A percentile compares a stretch with the other conserved stretches of the same genome.
These are phyloP conservation scores for Myotis davidii DNA, from an alignment of 2,113 vertebrate species.

Conservation along the genomic window DNA sequence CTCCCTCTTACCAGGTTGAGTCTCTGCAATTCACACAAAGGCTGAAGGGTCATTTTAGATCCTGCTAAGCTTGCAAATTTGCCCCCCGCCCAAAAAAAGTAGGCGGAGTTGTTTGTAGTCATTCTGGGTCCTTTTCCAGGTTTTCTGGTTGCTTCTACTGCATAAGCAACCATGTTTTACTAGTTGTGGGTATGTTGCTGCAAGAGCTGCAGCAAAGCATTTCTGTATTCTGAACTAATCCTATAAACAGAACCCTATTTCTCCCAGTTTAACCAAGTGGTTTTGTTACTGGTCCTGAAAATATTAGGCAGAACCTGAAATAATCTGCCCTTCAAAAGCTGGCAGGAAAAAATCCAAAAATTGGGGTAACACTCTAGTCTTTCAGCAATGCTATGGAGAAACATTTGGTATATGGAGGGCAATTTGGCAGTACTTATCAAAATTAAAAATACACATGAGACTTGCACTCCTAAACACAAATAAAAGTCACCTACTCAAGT, in stretches of 20 bases:
- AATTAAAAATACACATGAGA: neutral
- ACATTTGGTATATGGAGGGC: neutral
- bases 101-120: constrained; percentile 17
- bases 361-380: neutral
- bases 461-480: too few species aligned
- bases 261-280: neutral
- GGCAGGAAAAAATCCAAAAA: neutral
- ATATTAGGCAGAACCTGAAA: constrained; percentile 10
- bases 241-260: neutral
- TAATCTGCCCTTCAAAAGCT: constrained; percentile 12
- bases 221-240: neutral
- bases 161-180: constrained; percentile 19
- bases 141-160: neutral
- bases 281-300: neutral
- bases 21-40: constrained; percentile 32
- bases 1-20: neutral
- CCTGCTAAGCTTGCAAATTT: constrained; percentile 50
- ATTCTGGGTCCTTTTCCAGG: constrained; percentile 32
- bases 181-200: constrained; percentile 11
- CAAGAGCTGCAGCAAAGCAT: constrained; percentile 23
- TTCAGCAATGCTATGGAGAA: neutral
- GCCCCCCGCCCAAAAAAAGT: too few species aligned
- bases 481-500: too few species aligned
- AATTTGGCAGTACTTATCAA: neutral
- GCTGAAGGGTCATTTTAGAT: constrained; percentile 26